These are phyloP conservation scores for Dicentrarchus labrax DNA, from an alignment of 2,113 vertebrate species.

Conservation along the genomic window DNA sequence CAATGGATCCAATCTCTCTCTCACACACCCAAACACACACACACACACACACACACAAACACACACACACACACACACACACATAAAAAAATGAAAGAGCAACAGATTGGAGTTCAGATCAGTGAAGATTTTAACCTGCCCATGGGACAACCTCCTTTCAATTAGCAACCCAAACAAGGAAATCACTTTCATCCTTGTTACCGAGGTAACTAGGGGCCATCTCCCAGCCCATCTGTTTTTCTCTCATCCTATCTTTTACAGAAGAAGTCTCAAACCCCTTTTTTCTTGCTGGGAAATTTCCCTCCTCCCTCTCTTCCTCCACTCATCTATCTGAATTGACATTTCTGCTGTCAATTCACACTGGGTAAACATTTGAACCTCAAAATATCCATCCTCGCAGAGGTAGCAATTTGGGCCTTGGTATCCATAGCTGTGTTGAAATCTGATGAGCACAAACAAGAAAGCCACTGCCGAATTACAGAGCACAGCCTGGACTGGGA, in stretches of 20 bases:
- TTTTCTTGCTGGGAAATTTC: not conserved
- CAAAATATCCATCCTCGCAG: constrained; percentile 50
- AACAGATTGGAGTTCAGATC: constrained; percentile 77
- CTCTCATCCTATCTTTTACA: constrained; percentile 57
- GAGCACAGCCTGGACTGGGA: constrained; percentile 52
- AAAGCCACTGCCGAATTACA: constrained; percentile 67
- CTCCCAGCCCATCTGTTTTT: constrained; percentile 77
- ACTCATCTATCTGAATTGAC: constrained; percentile 39
- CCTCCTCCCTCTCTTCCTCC: constrained; percentile 4
- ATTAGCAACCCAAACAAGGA: constrained; percentile 81
- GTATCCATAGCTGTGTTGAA: constrained; percentile 62
- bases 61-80: constrained; percentile 31
- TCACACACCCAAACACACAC: constrained; percentile 28
- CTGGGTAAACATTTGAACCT: constrained; percentile 61
- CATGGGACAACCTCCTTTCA: constrained; percentile 80
- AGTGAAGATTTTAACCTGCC: constrained; percentile 76
- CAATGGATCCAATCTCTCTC: constrained; percentile 39
- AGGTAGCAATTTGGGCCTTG: constrained; percentile 68
- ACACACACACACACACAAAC: constrained; percentile 27
- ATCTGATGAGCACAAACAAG: constrained; percentile 70
- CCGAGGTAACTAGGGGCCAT: constrained; percentile 66
- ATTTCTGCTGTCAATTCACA: constrained; percentile 50
- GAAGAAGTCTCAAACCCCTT: constrained; percentile 36
- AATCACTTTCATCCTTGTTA: constrained; percentile 76
- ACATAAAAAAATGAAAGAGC: constrained; percentile 46